These are phyloP conservation scores for Chiloscyllium punctatum DNA, from an alignment of 2,797 vertebrate species.

Conservation along the genomic window DNA sequence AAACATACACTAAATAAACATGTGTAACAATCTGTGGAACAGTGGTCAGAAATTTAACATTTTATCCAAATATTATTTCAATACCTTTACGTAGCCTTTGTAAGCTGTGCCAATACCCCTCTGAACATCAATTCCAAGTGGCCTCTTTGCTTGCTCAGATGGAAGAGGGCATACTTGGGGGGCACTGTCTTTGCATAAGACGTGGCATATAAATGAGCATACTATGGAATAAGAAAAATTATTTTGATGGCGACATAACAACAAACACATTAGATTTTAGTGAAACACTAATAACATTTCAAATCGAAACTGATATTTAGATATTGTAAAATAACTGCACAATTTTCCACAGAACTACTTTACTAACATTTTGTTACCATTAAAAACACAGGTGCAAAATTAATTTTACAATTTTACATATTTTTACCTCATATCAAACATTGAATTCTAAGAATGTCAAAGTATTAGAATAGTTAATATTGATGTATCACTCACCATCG, in stretches of 20 bases:
- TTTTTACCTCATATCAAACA: background rate
- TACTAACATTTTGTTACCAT: background rate
- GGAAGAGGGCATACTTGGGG: conserved; percentile 92
- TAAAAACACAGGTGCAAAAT: background rate
- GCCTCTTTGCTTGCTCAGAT: conserved; percentile 85
- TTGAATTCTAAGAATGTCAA: background rate
- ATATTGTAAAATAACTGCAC: background rate
- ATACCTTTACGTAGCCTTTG: conserved; percentile 91
- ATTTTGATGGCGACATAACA: background rate
- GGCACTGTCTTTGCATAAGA: conserved; percentile 85
- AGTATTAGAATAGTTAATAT: background rate
- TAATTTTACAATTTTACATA: background rate
- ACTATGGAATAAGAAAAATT: conserved; percentile 58
- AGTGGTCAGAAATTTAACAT: background rate
- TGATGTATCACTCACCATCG: conserved; percentile 68
- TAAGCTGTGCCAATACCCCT: conserved; percentile 92
- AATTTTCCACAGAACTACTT: background rate
- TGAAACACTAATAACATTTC: background rate
- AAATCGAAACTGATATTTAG: background rate
- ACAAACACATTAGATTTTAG: background rate
- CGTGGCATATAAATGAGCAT: conserved; percentile 91
- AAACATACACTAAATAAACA: background rate
- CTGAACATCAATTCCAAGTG: conserved; percentile 90
- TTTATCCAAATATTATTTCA: conserved; percentile 35
- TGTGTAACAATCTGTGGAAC: background rate